These are phyloP conservation scores for Meles meles DNA, from an alignment of 2,113 vertebrate species.

Conservation along the genomic window DNA sequence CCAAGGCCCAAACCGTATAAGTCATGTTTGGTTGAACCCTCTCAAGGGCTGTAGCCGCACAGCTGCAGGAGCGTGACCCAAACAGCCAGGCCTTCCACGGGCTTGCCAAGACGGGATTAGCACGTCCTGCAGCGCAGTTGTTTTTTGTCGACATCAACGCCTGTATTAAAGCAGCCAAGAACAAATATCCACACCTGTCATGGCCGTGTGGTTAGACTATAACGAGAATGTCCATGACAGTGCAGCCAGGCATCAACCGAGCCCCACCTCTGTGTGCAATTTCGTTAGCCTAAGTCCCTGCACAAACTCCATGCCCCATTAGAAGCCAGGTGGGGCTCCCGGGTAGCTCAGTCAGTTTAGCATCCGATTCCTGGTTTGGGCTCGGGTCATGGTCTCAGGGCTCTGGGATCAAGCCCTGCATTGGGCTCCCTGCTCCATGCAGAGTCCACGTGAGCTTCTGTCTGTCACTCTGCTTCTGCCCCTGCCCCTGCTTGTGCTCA, in stretches of 20 bases:
- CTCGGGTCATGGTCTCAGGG: not conserved
- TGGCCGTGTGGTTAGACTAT: accelerated
- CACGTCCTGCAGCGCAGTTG: accelerated
- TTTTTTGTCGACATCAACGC: accelerated
- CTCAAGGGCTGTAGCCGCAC: not conserved
- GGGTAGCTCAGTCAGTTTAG: not conserved
- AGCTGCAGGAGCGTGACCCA: not conserved
- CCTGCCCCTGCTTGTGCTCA: not conserved
- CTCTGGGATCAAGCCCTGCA: not conserved
- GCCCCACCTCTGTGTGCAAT: accelerated
- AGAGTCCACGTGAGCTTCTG: not conserved
- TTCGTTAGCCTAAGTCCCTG: accelerated
- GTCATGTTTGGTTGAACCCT: not conserved
- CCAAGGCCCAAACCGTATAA: too few species aligned
- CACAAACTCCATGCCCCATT: accelerated
- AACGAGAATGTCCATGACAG: accelerated
- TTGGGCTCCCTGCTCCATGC: not conserved
- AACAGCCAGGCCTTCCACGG: not conserved
- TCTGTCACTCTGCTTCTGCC: not conserved
- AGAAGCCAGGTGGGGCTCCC: not conserved
- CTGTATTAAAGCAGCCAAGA: not conserved
- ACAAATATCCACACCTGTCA: accelerated
- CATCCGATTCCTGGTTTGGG: not conserved
- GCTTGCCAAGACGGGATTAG: accelerated
- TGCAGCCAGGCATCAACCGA: accelerated